phyloP scores from a whole-genome alignment of 1,140 invertebrate genomes.

The Zaprionus ornatus region DNA sequence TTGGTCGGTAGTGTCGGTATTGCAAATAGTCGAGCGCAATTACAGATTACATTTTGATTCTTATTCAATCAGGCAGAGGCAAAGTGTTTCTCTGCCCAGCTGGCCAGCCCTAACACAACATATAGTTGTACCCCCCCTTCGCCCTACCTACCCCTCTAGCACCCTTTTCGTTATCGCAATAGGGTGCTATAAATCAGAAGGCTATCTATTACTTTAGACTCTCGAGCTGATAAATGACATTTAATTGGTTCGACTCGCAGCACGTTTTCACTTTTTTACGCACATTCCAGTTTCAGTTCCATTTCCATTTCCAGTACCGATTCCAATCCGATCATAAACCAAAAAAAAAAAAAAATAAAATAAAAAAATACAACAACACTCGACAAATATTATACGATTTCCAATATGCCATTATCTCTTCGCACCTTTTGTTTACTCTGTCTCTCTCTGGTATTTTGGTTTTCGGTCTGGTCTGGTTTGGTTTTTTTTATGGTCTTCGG shows the following conservation, averaged over 20 bases:
- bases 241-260: slow-evolving; percentile 62
- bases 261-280: slow-evolving; percentile 57
- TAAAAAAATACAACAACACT: neutral
- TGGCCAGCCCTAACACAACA: neutral
- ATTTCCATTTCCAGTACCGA: neutral
- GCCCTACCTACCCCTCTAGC: neutral
- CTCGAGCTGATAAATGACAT: slow-evolving; percentile 74
- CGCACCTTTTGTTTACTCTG: slow-evolving; percentile 9
- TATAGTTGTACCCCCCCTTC: neutral
- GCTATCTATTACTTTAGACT: slow-evolving; percentile 80
- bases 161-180: slow-evolving; percentile 58
- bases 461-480: slow-evolving; percentile 5
- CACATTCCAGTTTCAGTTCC: neutral
- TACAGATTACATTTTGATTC: slow-evolving; percentile 71
- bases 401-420: slow-evolving; percentile 4
- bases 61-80: slow-evolving; percentile 62
- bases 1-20: slow-evolving; percentile 17
- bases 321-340: slow-evolving; percentile 9
- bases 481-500: slow-evolving; percentile 40
- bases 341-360: too few relatives aligned
- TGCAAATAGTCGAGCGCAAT: slow-evolving; percentile 52
- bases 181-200: slow-evolving; percentile 74
- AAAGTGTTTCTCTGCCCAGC: neutral
- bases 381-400: neutral
- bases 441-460: neutral